Evolutionary conservation across 2,888 invertebrate genomes (phyloP).

Genomic region (Chesias legatella): DNA sequence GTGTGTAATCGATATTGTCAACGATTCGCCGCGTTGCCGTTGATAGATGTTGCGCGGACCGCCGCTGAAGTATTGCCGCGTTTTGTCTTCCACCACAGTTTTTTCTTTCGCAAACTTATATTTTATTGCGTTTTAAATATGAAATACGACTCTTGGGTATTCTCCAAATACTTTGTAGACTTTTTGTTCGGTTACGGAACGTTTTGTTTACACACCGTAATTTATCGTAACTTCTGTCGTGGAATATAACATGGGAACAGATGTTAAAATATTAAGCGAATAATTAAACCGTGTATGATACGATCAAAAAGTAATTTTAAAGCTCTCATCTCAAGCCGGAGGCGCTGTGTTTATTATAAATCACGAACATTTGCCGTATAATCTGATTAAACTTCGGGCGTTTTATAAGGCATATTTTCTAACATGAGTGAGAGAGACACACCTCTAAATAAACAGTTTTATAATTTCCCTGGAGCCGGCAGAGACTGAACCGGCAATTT

Average conservation of each 20-base stretch:
- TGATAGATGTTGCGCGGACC: conserved; percentile 54
- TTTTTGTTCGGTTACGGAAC: neutral
- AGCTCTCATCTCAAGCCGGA: conserved; percentile 18
- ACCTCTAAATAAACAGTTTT: conserved; percentile 56
- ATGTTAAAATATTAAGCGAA: conserved; percentile 4
- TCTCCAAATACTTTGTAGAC: conserved; percentile 2
- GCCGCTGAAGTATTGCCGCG: conserved; percentile 41
- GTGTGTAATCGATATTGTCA: conserved; percentile 60
- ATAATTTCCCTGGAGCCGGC: conserved; percentile 58
- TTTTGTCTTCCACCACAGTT: conserved; percentile 41
- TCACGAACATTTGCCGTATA: conserved; percentile 23
- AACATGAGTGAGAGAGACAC: conserved; percentile 41
- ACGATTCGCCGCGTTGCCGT: conserved; percentile 56
- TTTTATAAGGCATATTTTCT: conserved; percentile 29
- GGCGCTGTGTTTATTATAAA: conserved; percentile 22
- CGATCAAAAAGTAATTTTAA: conserved; percentile 24
- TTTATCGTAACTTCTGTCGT: neutral
- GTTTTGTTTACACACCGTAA: neutral
- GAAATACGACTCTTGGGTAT: conserved; percentile 13
- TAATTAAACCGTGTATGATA: conserved; percentile 12
- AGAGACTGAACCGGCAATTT: conserved; percentile 47
- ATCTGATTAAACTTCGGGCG: conserved; percentile 24
- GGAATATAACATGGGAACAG: neutral
- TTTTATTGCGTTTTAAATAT: conserved; percentile 19
- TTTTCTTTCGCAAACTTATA: conserved; percentile 20